A percentile compares a stretch with the other conserved stretches of the same genome.
These are phyloP conservation scores for Halocaridina rubra DNA, from an alignment of 2,888 invertebrate genomes.

Conservation along the genomic window DNA sequence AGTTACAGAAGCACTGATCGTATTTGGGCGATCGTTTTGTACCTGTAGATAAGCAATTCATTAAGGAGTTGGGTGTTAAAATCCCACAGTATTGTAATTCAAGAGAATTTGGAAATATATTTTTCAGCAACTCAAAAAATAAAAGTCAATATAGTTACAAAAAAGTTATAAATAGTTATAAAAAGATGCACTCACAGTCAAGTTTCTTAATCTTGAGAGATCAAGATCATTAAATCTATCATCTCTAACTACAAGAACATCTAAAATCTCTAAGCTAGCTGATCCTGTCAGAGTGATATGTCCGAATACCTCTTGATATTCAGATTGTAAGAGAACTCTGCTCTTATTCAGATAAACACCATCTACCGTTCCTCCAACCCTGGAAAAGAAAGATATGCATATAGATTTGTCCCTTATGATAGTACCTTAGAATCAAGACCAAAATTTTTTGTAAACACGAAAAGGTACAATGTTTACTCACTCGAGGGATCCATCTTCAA, in stretches of 20 bases:
- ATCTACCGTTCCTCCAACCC: neutral
- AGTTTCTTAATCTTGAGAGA: neutral
- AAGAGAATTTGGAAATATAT: no score
- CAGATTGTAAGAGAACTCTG: neutral
- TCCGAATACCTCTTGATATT: neutral
- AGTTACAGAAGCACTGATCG: neutral
- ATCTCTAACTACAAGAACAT: neutral
- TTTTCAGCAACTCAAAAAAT: no score
- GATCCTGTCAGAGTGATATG: neutral
- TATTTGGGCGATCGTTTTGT: neutral
- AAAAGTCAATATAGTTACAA: no score
- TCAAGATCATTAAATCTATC: neutral
- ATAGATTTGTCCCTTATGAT: no score
- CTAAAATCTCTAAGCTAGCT: neutral
- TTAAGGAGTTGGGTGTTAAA: no score
- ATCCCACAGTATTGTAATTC: no score
- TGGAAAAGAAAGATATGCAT: no score
- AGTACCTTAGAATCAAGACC: no score
- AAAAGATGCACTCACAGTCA: neutral
- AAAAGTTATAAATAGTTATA: no score
- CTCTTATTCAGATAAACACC: neutral
- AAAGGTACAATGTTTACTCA: neutral
- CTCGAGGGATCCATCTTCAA: neutral
- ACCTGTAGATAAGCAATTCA: no score
- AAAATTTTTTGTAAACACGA: neutral